Conservation (phyloP, 2,113 vertebrate species). For the Silurus glanis region DNA sequence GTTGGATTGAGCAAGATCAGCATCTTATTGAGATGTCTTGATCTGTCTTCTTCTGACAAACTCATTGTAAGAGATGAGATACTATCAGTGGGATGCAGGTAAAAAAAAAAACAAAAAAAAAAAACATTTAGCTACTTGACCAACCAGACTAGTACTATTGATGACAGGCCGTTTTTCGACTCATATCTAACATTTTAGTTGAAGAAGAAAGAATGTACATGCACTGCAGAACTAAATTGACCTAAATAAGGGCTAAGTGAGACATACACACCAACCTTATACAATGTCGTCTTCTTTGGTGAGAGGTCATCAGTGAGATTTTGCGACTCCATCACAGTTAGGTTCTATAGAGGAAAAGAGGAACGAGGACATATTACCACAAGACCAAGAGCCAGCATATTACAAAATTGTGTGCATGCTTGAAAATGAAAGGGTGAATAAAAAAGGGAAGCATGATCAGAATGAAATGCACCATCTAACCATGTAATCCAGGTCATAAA, state of each 20-base stretch:
- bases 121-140: not conserved
- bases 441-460: slow-evolving; percentile 16
- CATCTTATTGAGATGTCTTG: not conserved
- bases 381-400: not conserved
- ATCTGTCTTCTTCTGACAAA: not conserved
- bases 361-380: slow-evolving; percentile 32
- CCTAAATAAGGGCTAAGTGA: too few species aligned
- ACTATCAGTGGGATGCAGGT: not conserved
- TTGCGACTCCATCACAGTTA: slow-evolving; percentile 95
- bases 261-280: slow-evolving; percentile 77
- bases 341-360: slow-evolving; percentile 75
- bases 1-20: not conserved
- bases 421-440: not conserved
- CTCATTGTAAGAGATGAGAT: not conserved
- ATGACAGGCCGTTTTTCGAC: not conserved
- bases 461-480: not conserved
- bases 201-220: not conserved
- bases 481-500: not conserved
- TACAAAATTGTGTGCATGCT: not conserved
- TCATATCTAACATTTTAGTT: not conserved
- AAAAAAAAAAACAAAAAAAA: not conserved
- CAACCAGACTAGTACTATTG: not conserved
- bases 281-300: slow-evolving; percentile 95
- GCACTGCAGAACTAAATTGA: not conserved
- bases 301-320: slow-evolving; percentile 89